Evolutionary conservation across 2,888 invertebrate genomes (phyloP), one percentile per base, ranked within the genome.

Genomic region (Phengaris alcon): DNA sequence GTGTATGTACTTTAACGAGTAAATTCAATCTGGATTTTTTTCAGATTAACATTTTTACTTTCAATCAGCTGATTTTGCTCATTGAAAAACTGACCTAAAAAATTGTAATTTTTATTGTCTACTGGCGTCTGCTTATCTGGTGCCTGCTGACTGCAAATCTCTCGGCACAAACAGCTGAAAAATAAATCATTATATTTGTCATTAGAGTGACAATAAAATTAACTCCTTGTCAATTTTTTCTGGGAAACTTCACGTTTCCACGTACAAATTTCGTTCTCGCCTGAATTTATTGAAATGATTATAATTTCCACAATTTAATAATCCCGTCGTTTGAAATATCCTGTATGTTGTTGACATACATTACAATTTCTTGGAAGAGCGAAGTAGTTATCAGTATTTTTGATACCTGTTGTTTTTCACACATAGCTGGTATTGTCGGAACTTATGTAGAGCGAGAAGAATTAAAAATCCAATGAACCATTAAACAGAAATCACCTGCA

Each of bases 401-500:
- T 35, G 35, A 35, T 35, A 35, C 35, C 4, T 35, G 3, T 35
- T 35, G 35, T 35, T 35, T 35, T 35, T 35, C 35, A 35, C 35
- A 35, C 35, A 1, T 35, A 35, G 4, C 35, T 35, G 35, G 35
- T 35, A 35, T 35, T 35, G 35, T 35, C 35, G 35, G 35, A 35
- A 35, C 35, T 35, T 46, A 68, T 68, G 6, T 46, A 75, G 81
- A 79, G 77, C 79, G 79, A 75, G 76, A 68, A 74, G 69, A 79
- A 79, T 78, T 72, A 76, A 76, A 76, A 75, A 78, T 76, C 77
- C 76, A 77, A 76, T 75, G 77, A 77, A 79, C 78, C 77, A 77
- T 72, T 74, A 73, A 77, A 80, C 78, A 77, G 78, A 77, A 35
- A 78, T 79, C 78, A 80, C 78, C 80, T 75, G 59, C 68, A 75